phyloP scores from a whole-genome alignment of 1,140 invertebrate species.

The Aphaenogaster floridana region DNA sequence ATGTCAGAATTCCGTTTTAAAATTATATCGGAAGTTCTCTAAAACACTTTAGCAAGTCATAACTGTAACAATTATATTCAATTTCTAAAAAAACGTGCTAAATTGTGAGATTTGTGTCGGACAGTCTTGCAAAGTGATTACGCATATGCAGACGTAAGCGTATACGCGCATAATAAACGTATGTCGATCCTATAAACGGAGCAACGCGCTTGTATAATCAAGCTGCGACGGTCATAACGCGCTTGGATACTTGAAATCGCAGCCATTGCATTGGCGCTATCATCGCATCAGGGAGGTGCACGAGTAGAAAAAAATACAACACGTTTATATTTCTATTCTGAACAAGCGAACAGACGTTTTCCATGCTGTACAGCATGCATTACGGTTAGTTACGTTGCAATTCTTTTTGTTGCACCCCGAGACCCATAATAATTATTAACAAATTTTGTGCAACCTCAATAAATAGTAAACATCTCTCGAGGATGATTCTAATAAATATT shows the following conservation, averaged over 20 bases:
- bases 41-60: neutral
- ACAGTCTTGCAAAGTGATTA: neutral
- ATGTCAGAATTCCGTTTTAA: neutral
- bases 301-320: constrained; percentile 40
- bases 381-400: constrained; percentile 44
- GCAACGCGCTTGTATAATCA: constrained; percentile 43
- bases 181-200: constrained; percentile 4
- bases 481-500: neutral
- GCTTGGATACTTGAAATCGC: constrained; percentile 67
- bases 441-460: neutral
- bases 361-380: constrained; percentile 55
- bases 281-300: neutral
- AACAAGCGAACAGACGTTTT: constrained; percentile 52
- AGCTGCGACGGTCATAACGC: constrained; percentile 40
- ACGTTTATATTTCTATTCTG: constrained; percentile 47
- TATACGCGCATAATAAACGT: neutral
- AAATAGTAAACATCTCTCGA: neutral
- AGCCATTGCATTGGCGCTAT: constrained; percentile 46
- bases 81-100: neutral
- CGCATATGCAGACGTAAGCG: neutral
- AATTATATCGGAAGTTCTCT: neutral
- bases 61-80: neutral
- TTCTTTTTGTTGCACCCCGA: neutral
- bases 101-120: neutral
- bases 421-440: neutral